phyloP scores from a whole-genome alignment of 2,888 invertebrate genomes.

The Enoplolaimus lenunculus region DNA sequence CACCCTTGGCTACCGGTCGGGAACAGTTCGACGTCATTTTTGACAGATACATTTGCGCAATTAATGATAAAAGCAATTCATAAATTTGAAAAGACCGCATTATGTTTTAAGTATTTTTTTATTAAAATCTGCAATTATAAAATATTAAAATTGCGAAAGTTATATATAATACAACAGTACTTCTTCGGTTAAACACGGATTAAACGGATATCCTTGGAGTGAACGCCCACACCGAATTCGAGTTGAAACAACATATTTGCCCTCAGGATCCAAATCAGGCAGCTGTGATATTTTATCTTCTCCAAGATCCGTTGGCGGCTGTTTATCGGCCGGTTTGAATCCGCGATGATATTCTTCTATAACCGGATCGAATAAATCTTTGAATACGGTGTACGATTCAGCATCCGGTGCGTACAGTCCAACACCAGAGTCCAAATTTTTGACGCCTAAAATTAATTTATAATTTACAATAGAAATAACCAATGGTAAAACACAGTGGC shows the following conservation, averaged over 20 bases:
- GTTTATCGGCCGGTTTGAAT: conserved; percentile 69
- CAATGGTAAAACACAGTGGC: too few species aligned
- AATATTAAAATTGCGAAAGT: too few species aligned
- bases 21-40: too few species aligned
- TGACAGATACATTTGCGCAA: too few species aligned
- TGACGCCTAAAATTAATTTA: conserved; percentile 66
- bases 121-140: too few species aligned
- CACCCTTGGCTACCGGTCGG: too few species aligned
- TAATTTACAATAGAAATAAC: too few species aligned
- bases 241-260: conserved; percentile 76
- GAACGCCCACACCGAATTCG: conserved; percentile 81
- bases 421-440: conserved; percentile 87
- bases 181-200: conserved; percentile 77
- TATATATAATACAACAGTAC: too few species aligned
- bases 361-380: conserved; percentile 86
- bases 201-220: conserved; percentile 80
- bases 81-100: too few species aligned
- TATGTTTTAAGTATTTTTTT: too few species aligned
- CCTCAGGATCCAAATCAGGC: conserved; percentile 72
- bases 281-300: conserved; percentile 60
- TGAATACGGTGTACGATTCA: conserved; percentile 78
- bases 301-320: conserved; percentile 82
- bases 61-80: too few species aligned
- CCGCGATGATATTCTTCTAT: conserved; percentile 87
- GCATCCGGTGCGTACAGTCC: conserved; percentile 96